Conservation (phyloP, 2,797 vertebrate genomes). For the Phrynocephalus vlangalii region DNA sequence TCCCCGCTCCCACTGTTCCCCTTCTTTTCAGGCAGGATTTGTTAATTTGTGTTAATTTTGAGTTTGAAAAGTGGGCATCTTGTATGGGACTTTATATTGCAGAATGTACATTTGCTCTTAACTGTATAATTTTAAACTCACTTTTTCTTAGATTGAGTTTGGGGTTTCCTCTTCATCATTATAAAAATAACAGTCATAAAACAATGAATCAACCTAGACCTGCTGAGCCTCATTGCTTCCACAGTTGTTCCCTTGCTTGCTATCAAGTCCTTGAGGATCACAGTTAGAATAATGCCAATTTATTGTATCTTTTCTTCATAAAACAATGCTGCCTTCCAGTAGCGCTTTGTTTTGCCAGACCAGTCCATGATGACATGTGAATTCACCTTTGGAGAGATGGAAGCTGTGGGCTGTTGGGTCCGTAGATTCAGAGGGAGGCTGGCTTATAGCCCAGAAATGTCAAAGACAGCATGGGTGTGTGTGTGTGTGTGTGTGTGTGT, state of each 20-base stretch:
- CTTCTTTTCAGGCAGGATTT: too few species aligned
- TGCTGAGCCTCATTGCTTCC: background rate
- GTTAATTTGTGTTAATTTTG: too few species aligned
- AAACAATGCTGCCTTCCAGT: background rate
- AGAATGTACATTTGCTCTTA: constrained; percentile 30
- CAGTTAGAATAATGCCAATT: background rate
- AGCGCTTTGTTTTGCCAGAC: constrained; percentile 17
- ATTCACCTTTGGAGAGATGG: background rate
- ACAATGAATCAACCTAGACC: background rate
- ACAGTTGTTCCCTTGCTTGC: background rate
- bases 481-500: too few species aligned
- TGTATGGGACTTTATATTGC: background rate
- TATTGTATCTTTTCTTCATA: background rate
- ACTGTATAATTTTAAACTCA: constrained; percentile 42
- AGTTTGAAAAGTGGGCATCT: too few species aligned
- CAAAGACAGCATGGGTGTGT: background rate
- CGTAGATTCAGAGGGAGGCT: background rate
- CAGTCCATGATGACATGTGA: fast-evolving
- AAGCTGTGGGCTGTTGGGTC: too few species aligned
- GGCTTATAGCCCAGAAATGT: background rate
- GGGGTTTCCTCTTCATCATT: background rate
- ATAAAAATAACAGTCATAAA: background rate
- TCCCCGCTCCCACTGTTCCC: too few species aligned
- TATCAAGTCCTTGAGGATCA: background rate
- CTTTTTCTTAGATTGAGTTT: background rate